phyloP scores from a whole-genome alignment of 2,888 invertebrate genomes.

The Latheticus oryzae region DNA sequence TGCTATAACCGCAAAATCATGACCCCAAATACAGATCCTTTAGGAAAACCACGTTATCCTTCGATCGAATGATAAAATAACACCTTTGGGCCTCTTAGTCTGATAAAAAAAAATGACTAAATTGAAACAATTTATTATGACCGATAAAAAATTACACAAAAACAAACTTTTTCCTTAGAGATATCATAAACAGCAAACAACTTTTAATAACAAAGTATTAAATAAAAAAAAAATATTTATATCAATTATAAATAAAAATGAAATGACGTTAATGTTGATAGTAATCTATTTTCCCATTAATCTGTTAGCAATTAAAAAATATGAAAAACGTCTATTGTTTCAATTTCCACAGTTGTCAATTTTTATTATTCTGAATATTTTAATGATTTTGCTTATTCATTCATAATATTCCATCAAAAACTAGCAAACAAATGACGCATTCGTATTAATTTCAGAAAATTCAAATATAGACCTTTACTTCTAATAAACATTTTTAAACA shows the following conservation, averaged over 20 bases:
- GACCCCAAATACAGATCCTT: constrained; percentile 20
- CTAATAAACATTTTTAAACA: constrained; percentile 5
- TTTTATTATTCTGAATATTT: too few species aligned
- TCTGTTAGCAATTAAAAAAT: constrained; percentile 5
- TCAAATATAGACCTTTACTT: constrained; percentile 6
- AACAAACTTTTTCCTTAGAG: constrained; percentile 8
- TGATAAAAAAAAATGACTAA: constrained; percentile 23
- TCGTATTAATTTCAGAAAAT: constrained; percentile 8
- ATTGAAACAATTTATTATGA: constrained; percentile 14
- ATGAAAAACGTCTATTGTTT: constrained; percentile 1
- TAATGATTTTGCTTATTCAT: background rate
- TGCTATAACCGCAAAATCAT: constrained; percentile 18
- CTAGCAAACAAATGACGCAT: too few species aligned
- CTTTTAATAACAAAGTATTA: constrained; percentile 1
- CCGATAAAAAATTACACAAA: constrained; percentile 26
- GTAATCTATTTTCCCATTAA: constrained; percentile 10
- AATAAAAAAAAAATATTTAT: constrained; percentile 6
- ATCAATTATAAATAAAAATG: constrained; percentile 1
- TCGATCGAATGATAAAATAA: constrained; percentile 9
- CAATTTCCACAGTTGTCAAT: background rate
- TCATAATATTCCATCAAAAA: too few species aligned
- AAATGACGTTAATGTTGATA: constrained; percentile 2
- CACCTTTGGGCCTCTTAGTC: constrained; percentile 32
- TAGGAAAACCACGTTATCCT: constrained; percentile 16
- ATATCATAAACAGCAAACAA: constrained; percentile 4